A percentile compares a stretch with the other conserved stretches of the same genome.
Evolutionary conservation across 2,797 vertebrate genomes (phyloP).

Genomic region (Nasua narica): DNA sequence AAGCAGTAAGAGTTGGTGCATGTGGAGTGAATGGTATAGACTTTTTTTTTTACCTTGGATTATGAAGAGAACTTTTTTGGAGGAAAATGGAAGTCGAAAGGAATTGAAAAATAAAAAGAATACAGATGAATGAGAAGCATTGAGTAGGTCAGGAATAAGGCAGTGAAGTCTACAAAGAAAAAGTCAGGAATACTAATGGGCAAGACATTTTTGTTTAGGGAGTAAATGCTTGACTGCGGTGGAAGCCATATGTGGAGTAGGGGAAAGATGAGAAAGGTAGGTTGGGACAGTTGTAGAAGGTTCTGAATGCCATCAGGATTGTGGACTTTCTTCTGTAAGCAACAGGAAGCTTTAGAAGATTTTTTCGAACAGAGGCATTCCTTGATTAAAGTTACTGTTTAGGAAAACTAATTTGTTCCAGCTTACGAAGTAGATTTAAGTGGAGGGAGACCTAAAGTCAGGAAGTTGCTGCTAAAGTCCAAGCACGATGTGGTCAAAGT

Average conservation of each 20-base stretch:
- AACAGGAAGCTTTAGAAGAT: not conserved
- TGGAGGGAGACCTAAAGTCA: not conserved
- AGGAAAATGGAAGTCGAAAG: not conserved
- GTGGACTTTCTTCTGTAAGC: not conserved
- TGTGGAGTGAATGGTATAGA: not conserved
- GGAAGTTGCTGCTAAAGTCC: not conserved
- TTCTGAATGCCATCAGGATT: not conserved
- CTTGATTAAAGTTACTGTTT: not conserved
- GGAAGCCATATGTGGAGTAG: not conserved
- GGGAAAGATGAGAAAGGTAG: not conserved
- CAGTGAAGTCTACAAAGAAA: not conserved
- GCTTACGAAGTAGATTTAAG: not conserved
- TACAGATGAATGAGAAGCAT: not conserved
- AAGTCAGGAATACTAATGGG: not conserved
- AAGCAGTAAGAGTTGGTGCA: not conserved
- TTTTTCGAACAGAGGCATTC: not conserved
- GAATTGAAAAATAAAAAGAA: not conserved
- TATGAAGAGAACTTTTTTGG: not conserved
- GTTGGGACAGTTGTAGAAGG: not conserved
- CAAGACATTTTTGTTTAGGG: not conserved
- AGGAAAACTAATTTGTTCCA: constrained; percentile 35
- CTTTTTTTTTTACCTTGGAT: not conserved
- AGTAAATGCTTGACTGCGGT: not conserved
- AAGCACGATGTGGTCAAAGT: not conserved
- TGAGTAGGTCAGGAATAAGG: not conserved